Evolutionary conservation across 2,888 invertebrate species (phyloP), one percentile per base, ranked within the genome.

Genomic region (Hirtodrosophila trivittata): DNA sequence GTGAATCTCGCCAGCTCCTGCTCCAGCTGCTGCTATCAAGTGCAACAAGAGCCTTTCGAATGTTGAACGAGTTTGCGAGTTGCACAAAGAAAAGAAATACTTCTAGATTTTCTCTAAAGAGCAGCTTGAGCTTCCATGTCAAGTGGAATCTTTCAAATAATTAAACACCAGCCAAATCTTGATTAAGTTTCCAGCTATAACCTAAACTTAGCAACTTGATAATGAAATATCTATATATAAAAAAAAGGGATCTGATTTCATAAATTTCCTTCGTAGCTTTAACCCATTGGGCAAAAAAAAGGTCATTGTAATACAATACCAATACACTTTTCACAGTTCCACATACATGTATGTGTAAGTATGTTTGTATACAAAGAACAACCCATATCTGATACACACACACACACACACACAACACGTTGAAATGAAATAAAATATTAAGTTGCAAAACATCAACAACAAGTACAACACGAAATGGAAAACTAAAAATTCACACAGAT

Each of bases 361-460:
- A 33, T 18, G 25, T 33, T 43, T 50, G 35, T 35, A 7, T 43
- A 35, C 18, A 21, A 21, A 32, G 39, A 58, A 38, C 37, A 46
- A 55, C 52, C 35, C 62, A 81, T 70, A 85, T 80, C 60, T 69
- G 62, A 59, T 67, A 42, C 51, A 69, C 69, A 66, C 18, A 46
- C 38, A 30, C 37, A 37, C 28, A 45, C 28, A 33, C 41, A 41
- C 33, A 59, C 18, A 21, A 38, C 25, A 60, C 51, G 62, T 81
- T 81, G 62, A 77, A 86, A 77, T 80, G 70, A 86, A 86, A 80
- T 86, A 76, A 67, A 65, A 86, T 80, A 80, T 83, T 68, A 56
- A 60, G 47, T 66, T 64, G 77, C 63, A 60, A 64, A 77, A 67
- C 69, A 65, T 46, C 68, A 62, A 41, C 46, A 52, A 42, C 35